Evolutionary conservation across 2,797 vertebrate genomes (phyloP), one percentile per base, ranked within the genome.

Genomic region (Danio aesculapii): DNA sequence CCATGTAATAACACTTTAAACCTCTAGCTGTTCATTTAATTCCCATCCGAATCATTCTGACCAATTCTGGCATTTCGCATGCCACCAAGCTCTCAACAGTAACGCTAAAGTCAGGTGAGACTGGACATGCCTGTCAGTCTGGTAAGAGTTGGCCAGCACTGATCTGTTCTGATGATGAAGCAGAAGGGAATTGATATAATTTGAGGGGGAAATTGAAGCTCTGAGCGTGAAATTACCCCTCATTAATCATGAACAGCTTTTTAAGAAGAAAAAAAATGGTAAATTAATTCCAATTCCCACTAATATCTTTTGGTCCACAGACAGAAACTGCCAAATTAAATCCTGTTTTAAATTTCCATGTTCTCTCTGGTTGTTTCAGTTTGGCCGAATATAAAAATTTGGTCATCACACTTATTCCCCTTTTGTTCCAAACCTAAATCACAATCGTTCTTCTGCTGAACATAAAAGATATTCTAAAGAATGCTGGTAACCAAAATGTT

Each of bases 231-330:
- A 92, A 95, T 95, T 91, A 88, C 90, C 86, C 85, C 85, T 91
- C 93, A 91, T 95, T 93, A 94, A 92, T 94, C 93, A 94, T 90
- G 90, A 89, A 88, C 80, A 77, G 88, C 85, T 92, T 93, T 91
- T 84, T 86, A 87, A 91, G 85, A 66, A 75, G 30, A 30, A 30
- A 84, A 86, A 84, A 85, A 83, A 85, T 89, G 84, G 85, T 87
- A 88, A 90, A 91, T 92, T 91, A 91, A 92, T 92, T 91, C 87
- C 89, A 90, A 92, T 89, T 91, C 91, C 88, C 57, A 71, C 21
- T 91, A 94, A 94, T 88, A 85, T 82, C 85, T 86, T 73, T 86
- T 63, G 76, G 77, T 79, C 77, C 77, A 73, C 68, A 71, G 64
- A 77, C 30, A 30, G 30, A 30, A 30, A 30, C 64, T 61, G 84